phyloP scores from a whole-genome alignment of 2,113 vertebrate species.

The Hyaena hyaena region DNA sequence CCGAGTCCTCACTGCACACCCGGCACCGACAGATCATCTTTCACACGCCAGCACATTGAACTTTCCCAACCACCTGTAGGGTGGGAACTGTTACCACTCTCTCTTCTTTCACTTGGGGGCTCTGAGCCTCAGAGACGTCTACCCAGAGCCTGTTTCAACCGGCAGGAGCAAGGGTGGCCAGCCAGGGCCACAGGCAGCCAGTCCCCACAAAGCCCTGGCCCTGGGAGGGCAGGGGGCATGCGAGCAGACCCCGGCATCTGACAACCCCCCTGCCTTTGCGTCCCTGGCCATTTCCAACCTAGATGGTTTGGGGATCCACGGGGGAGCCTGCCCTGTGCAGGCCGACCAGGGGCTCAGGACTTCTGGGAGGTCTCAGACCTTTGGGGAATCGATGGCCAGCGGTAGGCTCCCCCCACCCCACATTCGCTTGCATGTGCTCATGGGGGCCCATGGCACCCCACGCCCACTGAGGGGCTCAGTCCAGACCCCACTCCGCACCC shows the following conservation, averaged over 20 bases:
- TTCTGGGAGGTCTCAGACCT: neutral
- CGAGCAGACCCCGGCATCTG: neutral
- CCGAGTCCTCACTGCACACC: fast-evolving
- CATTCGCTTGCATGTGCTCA: fast-evolving
- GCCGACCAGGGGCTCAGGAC: neutral
- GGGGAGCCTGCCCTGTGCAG: fast-evolving
- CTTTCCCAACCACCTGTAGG: fast-evolving
- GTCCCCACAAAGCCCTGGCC: neutral
- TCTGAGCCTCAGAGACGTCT: neutral
- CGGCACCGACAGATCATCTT: fast-evolving
- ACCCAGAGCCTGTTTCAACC: neutral
- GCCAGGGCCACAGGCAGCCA: neutral
- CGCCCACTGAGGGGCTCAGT: neutral
- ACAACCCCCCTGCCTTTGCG: fast-evolving
- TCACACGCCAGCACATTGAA: fast-evolving
- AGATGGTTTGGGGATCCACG: neutral
- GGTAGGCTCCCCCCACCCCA: fast-evolving
- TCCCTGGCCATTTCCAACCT: neutral
- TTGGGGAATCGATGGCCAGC: fast-evolving
- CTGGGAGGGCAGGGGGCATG: neutral
- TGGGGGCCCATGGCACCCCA: neutral
- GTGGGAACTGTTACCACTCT: fast-evolving
- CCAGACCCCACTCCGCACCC: neutral
- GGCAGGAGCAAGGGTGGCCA: neutral
- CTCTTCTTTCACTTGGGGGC: neutral